A percentile compares a stretch with the other conserved stretches of the same genome.
Evolutionary conservation across 2,797 vertebrate genomes (phyloP).

Genomic region (Acipenser oxyrinchus): DNA sequence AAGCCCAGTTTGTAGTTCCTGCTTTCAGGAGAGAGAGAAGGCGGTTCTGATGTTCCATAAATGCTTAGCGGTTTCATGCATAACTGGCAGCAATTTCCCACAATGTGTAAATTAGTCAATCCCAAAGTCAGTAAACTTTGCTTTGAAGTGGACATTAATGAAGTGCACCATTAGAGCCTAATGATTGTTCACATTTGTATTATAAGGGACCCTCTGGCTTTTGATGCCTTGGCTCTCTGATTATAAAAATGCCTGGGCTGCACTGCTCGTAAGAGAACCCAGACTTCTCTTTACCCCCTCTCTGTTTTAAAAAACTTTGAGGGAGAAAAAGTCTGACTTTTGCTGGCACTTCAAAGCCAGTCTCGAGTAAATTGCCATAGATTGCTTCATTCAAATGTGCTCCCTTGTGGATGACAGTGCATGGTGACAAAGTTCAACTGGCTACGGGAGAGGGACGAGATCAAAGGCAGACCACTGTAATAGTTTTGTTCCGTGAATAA

Average conservation of each 20-base stretch:
- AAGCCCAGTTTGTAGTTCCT: conserved; percentile 47
- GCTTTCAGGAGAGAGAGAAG: conserved; percentile 51
- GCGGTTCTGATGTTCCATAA: conserved; percentile 63
- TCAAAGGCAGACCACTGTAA: conserved; percentile 91
- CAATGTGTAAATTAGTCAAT: conserved; percentile 97
- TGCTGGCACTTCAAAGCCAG: conserved; percentile 88
- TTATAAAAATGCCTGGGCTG: conserved; percentile 77
- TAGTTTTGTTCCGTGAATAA: conserved; percentile 96
- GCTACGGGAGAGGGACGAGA: conserved; percentile 81
- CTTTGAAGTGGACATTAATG: conserved; percentile 92
- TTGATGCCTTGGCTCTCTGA: conserved; percentile 69
- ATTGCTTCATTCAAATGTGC: conserved; percentile 91
- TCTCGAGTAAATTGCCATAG: conserved; percentile 84
- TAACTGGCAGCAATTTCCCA: conserved; percentile 94
- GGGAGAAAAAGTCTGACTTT: conserved; percentile 70
- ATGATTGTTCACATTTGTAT: conserved; percentile 75
- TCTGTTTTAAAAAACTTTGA: conserved; percentile 47
- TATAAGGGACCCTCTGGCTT: conserved; percentile 71
- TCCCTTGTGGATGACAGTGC: conserved; percentile 85
- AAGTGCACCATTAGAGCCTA: conserved; percentile 81
- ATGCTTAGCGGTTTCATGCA: conserved; percentile 72
- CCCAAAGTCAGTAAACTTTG: conserved; percentile 83
- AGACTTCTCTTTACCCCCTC: conserved; percentile 16
- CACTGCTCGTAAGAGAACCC: conserved; percentile 66
- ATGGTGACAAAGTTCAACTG: conserved; percentile 94